A percentile compares a stretch with the other conserved stretches of the same genome.
These are phyloP conservation scores for Theretra japonica DNA, from an alignment of 2,888 invertebrate genomes.

Conservation along the genomic window DNA sequence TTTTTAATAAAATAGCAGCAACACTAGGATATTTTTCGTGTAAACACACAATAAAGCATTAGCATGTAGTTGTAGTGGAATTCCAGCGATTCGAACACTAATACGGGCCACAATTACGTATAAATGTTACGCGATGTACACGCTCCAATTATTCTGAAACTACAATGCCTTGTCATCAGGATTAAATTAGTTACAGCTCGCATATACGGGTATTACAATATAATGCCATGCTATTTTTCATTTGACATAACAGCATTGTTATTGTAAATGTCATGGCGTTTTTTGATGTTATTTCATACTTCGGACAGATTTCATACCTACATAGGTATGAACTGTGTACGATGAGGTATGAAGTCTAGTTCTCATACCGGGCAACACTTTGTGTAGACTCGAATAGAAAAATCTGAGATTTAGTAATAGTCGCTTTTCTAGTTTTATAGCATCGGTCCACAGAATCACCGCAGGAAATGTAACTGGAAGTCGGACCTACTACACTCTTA, in stretches of 20 bases:
- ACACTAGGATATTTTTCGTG: not conserved
- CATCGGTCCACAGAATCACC: too few species aligned
- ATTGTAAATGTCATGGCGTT: not conserved
- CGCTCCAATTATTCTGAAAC: conserved; percentile 7
- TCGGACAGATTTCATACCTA: too few species aligned
- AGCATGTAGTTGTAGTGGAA: conserved; percentile 6
- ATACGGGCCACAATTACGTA: not conserved
- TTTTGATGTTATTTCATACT: too few species aligned
- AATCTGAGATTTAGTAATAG: too few species aligned
- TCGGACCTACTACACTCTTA: too few species aligned
- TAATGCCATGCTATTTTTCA: conserved; percentile 6
- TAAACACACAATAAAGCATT: not conserved
- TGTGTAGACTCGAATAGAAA: too few species aligned
- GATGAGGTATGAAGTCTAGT: too few species aligned
- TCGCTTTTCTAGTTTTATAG: too few species aligned
- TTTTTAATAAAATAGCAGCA: not conserved
- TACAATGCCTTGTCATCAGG: conserved; percentile 11
- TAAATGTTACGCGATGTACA: not conserved
- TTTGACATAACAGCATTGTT: not conserved
- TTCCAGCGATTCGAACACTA: not conserved
- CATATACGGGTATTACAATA: not conserved
- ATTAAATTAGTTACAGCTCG: conserved; percentile 1
- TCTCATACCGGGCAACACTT: too few species aligned
- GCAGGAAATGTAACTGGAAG: too few species aligned
- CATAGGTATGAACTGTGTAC: too few species aligned